These are phyloP conservation scores for Halocynthia roretzi DNA, from an alignment of 23 tunicate species.

Conservation along the genomic window DNA sequence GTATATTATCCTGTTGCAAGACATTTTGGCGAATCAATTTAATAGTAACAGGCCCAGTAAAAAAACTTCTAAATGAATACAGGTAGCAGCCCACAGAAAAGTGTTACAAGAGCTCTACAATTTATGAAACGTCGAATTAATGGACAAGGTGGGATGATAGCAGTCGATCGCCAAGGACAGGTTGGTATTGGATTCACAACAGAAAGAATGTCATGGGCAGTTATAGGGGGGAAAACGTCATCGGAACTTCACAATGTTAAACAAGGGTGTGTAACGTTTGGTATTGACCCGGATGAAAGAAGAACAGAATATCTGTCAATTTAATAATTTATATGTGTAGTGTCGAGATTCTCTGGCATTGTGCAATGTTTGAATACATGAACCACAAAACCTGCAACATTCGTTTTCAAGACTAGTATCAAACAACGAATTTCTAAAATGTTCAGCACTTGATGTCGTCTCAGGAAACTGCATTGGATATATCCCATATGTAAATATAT, in stretches of 20 bases:
- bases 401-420: no score
- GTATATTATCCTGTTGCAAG: not conserved
- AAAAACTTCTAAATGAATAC: not conserved
- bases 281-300: conserved; percentile 1
- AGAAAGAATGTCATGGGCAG: conserved; percentile 55
- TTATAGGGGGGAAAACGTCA: not conserved
- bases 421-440: no score
- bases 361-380: no score
- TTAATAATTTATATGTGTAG: not conserved
- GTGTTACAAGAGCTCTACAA: conserved; percentile 23
- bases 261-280: not conserved
- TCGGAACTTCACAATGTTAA: not conserved
- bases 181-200: conserved; percentile 44
- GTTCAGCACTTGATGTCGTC: no score
- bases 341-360: no score
- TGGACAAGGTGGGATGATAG: conserved; percentile 56
- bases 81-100: conserved; percentile 34
- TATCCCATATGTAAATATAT: no score
- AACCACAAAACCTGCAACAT: no score
- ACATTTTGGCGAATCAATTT: not conserved
- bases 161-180: conserved; percentile 32
- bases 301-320: not conserved
- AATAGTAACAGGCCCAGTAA: not conserved
- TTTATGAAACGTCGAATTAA: conserved; percentile 36
- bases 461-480: no score